Base-by-base conservation (phyloP, 2,113 vertebrate species). In the Heterochromis multidens region DNA sequence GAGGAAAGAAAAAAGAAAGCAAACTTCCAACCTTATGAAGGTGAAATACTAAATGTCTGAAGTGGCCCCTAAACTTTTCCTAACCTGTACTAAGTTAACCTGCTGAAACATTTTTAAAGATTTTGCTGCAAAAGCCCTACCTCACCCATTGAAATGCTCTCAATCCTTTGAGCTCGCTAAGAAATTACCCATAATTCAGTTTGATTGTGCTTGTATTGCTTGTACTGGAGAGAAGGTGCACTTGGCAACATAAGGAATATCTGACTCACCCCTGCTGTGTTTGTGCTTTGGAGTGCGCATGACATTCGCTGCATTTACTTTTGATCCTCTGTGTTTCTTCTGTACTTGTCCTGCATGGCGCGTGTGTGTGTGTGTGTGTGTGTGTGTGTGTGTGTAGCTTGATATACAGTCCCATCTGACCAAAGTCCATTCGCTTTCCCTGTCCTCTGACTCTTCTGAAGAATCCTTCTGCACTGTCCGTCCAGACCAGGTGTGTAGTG, bases 391-490 rank as follows among this genome's bases (percentile, higher is more conserved):
- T 86, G 65, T 80, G 80, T 81, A 97, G 95, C 80, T 96, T 54
- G 97, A 97, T 85, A 87, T 96, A 43, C 94, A 96, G 59, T 94
- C 96, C 3, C 95, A 91, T 91, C 94, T 96, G 77, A 97, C 94
- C 82, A 97, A 97, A 92, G 97, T 98, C 92, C 98, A 98, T 86
- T 97, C 97, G 0, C 92, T 97, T 57, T 98, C 98, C 9, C 63
- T 97, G 81, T 97, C 97, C 87, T 98, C 97, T 0, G 97, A 98
- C 79, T 97, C 97, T 83, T 95, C 97, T 0, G 96, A 97, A 3
- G 97, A 97, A 80, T 97, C 97, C 83, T 98, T 97, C 35, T 96
- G 96, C 87, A 98, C 97, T 43, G 96, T 98, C 63, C 95, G 91
- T 37, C 95, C 95, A 0, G 96, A 97, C n/a, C 97, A 97, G 97